Percentiles rank a stretch among this genome's conserved stretches.
Conservation (phyloP, 2,888 invertebrate genomes). For the Erebia ligea region DNA sequence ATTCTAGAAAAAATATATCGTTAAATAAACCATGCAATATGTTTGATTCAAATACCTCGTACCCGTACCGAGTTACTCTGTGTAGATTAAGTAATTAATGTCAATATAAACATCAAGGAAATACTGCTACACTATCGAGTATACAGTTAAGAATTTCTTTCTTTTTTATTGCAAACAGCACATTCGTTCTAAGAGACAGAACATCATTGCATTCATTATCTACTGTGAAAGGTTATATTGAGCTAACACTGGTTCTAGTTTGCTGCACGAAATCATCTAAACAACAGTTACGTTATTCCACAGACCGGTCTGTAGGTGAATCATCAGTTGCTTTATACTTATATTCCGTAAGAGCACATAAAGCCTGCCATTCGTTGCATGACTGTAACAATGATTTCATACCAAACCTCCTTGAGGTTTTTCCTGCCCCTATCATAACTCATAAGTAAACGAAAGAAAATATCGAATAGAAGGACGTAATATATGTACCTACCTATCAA, state of each 20-base stretch:
- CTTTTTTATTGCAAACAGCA: background rate
- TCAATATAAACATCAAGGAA: too few relatives aligned
- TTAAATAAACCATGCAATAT: too few relatives aligned
- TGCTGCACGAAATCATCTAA: constrained; percentile 17
- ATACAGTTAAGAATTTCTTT: background rate
- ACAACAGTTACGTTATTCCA: constrained; percentile 33
- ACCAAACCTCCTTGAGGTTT: constrained; percentile 33
- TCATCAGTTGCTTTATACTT: constrained; percentile 41
- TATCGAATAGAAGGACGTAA: background rate
- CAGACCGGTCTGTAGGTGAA: constrained; percentile 33
- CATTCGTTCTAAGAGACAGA: background rate
- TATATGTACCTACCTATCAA: too few relatives aligned
- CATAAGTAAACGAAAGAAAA: background rate
- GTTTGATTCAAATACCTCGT: too few relatives aligned
- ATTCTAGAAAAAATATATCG: background rate
- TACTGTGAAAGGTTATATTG: background rate
- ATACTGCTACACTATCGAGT: too few relatives aligned
- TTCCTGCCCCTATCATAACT: constrained; percentile 11
- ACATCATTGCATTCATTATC: background rate
- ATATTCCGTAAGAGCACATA: constrained; percentile 33
- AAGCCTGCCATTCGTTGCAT: constrained; percentile 28
- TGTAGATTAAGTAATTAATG: too few relatives aligned
- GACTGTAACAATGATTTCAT: constrained; percentile 34
- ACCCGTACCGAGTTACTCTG: too few relatives aligned
- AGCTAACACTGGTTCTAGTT: background rate